These are phyloP conservation scores for Pempheris klunzingeri DNA, from an alignment of 2,797 vertebrate species.

Conservation along the genomic window DNA sequence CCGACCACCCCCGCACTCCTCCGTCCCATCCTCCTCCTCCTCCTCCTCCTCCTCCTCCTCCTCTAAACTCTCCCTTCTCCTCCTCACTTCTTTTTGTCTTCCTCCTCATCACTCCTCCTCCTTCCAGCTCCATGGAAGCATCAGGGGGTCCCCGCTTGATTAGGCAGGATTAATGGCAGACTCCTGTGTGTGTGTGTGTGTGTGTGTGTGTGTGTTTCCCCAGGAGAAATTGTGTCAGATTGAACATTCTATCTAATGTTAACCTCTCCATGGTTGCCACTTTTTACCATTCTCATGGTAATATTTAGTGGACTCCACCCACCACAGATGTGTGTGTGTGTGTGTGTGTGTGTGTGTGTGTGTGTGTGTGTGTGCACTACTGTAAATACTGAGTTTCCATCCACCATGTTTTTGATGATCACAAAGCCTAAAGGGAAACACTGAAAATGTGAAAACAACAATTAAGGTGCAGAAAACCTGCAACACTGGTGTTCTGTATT, in stretches of 20 bases:
- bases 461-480: background rate
- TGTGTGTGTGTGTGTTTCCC: conserved; percentile 63
- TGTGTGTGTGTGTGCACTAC: conserved; percentile 24
- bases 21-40: conserved; percentile 42
- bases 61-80: conserved; percentile 55
- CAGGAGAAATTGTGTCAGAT: conserved; percentile 74
- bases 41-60: conserved; percentile 52
- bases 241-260: conserved; percentile 78
- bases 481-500: background rate
- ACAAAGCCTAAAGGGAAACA: conserved; percentile 19
- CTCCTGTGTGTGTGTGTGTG: conserved; percentile 47
- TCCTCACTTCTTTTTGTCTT: conserved; percentile 64
- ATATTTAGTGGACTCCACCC: conserved; percentile 67
- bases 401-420: conserved; percentile 14
- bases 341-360: conserved; percentile 36
- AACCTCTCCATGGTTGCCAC: conserved; percentile 74
- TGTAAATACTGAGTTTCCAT: conserved; percentile 38
- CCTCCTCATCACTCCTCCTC: conserved; percentile 66
- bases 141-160: conserved; percentile 83
- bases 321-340: conserved; percentile 67
- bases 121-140: conserved; percentile 65
- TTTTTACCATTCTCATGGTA: conserved; percentile 78
- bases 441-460: conserved; percentile 19
- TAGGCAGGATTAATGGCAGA: conserved; percentile 86
- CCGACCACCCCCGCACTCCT: conserved; percentile 4